Evolutionary conservation across 2,113 vertebrate genomes (phyloP).

Genomic region (Piliocolobus tephrosceles): DNA sequence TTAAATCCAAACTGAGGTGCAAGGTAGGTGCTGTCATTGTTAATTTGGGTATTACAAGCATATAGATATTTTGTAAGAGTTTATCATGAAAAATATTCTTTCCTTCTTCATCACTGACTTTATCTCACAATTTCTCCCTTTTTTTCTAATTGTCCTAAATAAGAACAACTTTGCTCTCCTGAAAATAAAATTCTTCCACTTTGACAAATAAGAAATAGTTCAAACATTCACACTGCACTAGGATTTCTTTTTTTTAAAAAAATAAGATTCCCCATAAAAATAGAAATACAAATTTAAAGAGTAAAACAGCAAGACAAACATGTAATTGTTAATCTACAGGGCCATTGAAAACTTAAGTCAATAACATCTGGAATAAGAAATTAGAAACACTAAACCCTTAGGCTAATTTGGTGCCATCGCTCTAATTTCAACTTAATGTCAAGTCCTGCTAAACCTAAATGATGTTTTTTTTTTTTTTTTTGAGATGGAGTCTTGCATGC

Average conservation of each 20-base stretch:
- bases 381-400: not conserved
- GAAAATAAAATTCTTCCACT: not conserved
- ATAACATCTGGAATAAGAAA: not conserved
- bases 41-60: not conserved
- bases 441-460: not conserved
- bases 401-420: not conserved
- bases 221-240: not conserved
- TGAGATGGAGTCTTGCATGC: too few relatives aligned
- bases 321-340: not conserved
- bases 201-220: not conserved
- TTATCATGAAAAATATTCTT: not conserved
- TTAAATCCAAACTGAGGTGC: not conserved
- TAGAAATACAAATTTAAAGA: not conserved
- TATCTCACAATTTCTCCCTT: not conserved
- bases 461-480: not conserved
- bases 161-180: not conserved
- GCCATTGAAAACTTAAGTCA: not conserved
- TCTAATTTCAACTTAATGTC: not conserved
- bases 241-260: not conserved
- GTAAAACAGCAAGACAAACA: not conserved
- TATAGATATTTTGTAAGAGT: not conserved
- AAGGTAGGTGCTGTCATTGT: not conserved
- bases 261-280: not conserved
- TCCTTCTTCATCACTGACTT: not conserved
- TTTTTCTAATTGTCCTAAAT: not conserved